A percentile compares a stretch with the other conserved stretches of the same genome.
These are phyloP conservation scores for Choloepus hoffmanni DNA, from an alignment of 2,113 vertebrate species.

Conservation along the genomic window DNA sequence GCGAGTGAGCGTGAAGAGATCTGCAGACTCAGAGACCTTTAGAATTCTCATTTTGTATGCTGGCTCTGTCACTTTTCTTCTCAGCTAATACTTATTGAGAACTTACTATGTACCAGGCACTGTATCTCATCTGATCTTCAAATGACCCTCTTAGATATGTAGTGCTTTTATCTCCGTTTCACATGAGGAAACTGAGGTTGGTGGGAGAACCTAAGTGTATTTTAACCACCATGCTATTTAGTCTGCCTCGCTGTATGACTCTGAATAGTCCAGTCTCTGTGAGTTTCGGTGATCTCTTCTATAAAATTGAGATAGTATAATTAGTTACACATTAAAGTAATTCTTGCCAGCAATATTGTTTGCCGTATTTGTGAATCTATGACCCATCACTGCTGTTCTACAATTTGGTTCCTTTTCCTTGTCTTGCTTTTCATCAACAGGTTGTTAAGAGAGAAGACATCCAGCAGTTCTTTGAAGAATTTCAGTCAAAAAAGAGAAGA, in stretches of 20 bases:
- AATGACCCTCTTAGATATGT: not conserved
- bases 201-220: no score
- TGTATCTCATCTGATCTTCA: not conserved
- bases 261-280: not conserved
- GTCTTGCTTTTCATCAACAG: slow-evolving; percentile 82
- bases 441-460: slow-evolving; percentile 94
- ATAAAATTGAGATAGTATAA: accelerated
- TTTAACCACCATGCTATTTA: accelerated
- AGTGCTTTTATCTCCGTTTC: not conserved
- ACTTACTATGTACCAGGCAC: not conserved
- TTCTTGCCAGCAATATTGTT: not conserved
- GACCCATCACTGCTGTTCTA: not conserved
- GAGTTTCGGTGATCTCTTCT: not conserved
- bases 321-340: not conserved
- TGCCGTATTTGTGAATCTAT: not conserved
- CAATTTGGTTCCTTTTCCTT: not conserved
- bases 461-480: slow-evolving; percentile 94
- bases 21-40: not conserved
- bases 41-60: accelerated
- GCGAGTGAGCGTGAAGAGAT: not conserved
- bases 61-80: not conserved
- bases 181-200: not conserved
- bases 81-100: not conserved
- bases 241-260: not conserved
- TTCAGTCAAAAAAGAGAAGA: slow-evolving; percentile 92